phyloP scores from a whole-genome alignment of 1,140 invertebrate genomes.

The Heliconius eleuchia region DNA sequence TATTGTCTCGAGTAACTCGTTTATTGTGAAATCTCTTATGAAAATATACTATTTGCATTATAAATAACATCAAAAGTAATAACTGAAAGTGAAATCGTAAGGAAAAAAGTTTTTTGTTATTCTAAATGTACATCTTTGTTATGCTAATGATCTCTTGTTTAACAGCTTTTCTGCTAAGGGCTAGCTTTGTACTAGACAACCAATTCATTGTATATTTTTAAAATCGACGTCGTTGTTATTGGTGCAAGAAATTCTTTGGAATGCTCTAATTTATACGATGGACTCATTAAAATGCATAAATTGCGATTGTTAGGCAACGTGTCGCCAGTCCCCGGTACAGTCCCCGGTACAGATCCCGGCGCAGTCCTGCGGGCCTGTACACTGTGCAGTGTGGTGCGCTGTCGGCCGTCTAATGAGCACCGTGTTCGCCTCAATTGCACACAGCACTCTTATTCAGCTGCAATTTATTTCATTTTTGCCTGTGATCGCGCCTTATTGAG shows the following conservation, averaged over 20 bases:
- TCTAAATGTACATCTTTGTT: constrained; percentile 70
- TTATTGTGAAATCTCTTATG: constrained; percentile 52
- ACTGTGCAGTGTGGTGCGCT: constrained; percentile 40
- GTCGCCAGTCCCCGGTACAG: constrained; percentile 26
- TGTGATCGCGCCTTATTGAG: constrained; percentile 80
- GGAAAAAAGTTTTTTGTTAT: constrained; percentile 53
- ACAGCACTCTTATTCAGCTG: constrained; percentile 77
- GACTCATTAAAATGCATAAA: constrained; percentile 34
- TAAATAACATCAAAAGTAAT: constrained; percentile 28
- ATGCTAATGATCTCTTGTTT: constrained; percentile 65
- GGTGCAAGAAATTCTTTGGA: constrained; percentile 4
- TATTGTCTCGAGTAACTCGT: constrained; percentile 44
- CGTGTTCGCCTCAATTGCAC: constrained; percentile 79
- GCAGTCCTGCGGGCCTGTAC: constrained; percentile 18
- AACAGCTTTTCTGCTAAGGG: constrained; percentile 67
- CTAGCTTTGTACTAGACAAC: constrained; percentile 42
- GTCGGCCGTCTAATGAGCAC: constrained; percentile 73
- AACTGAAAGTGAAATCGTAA: constrained; percentile 71
- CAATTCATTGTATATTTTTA: constrained; percentile 57
- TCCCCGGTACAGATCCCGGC: not conserved
- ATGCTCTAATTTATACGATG: constrained; percentile 1
- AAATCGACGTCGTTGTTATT: constrained; percentile 45
- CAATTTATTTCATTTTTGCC: constrained; percentile 81
- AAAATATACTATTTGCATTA: constrained; percentile 49
- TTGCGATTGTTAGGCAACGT: constrained; percentile 49